Percentiles rank a stretch among this genome's conserved stretches.
Evolutionary conservation across 2,888 invertebrate species (phyloP).

Genomic region (Thelaira solivaga): DNA sequence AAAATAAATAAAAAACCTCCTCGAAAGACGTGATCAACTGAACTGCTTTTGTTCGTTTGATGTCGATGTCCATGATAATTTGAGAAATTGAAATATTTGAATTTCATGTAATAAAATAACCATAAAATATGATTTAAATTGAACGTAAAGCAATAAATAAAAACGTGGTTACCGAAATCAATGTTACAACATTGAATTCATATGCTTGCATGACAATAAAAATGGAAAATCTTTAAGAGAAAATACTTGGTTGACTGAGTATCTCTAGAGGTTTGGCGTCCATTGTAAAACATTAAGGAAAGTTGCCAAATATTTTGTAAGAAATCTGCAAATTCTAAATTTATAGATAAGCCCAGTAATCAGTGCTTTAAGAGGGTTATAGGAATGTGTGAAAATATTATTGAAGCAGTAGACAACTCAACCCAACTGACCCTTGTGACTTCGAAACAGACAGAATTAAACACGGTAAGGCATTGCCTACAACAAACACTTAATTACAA

Average conservation of each 20-base stretch:
- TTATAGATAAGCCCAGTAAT: too few species aligned
- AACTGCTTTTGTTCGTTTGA: slow-evolving; percentile 2
- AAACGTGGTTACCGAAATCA: slow-evolving; percentile 27
- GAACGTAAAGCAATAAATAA: slow-evolving; percentile 9
- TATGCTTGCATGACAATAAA: slow-evolving; percentile 45
- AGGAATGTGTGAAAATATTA: too few species aligned
- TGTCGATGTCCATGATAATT: background rate
- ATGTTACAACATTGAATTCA: slow-evolving; percentile 47
- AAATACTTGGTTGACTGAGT: slow-evolving; percentile 5
- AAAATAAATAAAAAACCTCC: background rate
- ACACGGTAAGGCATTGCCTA: too few species aligned
- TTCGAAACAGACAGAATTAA: too few species aligned
- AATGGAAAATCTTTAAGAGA: slow-evolving; percentile 35
- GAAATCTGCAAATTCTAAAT: too few species aligned
- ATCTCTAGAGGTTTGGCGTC: background rate
- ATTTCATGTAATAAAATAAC: slow-evolving; percentile 43
- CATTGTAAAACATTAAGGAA: background rate
- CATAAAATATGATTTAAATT: slow-evolving; percentile 44
- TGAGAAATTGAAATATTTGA: slow-evolving; percentile 16
- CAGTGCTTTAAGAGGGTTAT: too few species aligned
- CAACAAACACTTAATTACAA: too few species aligned
- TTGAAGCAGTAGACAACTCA: too few species aligned
- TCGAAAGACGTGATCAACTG: background rate
- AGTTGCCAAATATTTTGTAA: slow-evolving; percentile 21
- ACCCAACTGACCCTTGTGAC: too few species aligned